Percentiles rank a stretch among this genome's conserved stretches.
Evolutionary conservation across 2,113 vertebrate genomes (phyloP).

Genomic region (Pedionomus torquatus): DNA sequence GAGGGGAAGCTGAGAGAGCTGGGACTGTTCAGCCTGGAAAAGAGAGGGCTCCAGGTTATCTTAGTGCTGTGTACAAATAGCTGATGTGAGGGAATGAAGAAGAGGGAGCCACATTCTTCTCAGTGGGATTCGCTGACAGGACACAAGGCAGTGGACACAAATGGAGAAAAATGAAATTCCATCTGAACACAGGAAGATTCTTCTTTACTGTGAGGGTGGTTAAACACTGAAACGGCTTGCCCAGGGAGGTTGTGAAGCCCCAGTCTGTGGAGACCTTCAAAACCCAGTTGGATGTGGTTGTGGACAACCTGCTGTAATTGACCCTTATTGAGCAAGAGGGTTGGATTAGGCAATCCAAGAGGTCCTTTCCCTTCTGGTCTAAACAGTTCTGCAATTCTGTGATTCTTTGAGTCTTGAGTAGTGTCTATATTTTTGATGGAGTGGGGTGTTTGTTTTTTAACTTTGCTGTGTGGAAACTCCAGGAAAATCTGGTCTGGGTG

Average conservation of each 20-base stretch:
- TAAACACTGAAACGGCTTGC: neutral
- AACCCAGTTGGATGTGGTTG: neutral
- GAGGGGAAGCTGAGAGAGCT: neutral
- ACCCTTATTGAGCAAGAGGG: neutral
- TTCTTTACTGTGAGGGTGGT: neutral
- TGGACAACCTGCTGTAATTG: neutral
- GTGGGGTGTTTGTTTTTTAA: neutral
- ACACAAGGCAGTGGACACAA: neutral
- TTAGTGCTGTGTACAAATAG: neutral
- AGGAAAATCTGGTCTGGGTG: neutral
- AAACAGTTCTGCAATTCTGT: neutral
- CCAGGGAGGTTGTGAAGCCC: neutral
- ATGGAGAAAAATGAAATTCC: neutral
- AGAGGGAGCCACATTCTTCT: neutral
- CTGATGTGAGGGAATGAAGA: neutral
- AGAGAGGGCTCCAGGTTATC: neutral
- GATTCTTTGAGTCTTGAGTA: neutral
- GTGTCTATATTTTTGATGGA: neutral
- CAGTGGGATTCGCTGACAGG: neutral
- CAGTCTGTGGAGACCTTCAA: neutral
- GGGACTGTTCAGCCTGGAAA: neutral
- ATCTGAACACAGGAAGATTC: neutral
- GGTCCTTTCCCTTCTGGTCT: neutral
- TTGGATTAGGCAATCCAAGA: neutral
- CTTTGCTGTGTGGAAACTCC: neutral